Base-by-base conservation (phyloP, 2,888 invertebrate genomes). In the Phaonia tiefii region DNA sequence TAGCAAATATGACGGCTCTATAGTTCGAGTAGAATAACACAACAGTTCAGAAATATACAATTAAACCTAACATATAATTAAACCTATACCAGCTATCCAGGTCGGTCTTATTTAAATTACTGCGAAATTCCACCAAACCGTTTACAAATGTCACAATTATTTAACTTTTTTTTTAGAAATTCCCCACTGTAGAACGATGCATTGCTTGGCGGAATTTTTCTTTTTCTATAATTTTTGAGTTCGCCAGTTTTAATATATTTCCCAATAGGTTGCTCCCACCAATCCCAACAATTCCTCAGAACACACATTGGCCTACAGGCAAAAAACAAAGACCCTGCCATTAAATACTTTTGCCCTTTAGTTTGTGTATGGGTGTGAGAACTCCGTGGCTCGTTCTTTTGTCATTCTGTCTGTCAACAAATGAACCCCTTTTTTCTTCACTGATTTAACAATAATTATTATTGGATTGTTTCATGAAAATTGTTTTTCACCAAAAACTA, bases 371-470 rank as follows among this genome's bases (percentile, higher is more conserved):
- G 8, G 8, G 31, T 31, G 3, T 22, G 11, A 20, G 51, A 22
- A 10, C 10, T 20, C 51, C 1, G 17, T 5, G 49, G 17, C 51
- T n/a, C n/a, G n/a, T 49, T 39, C 42, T 26, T 77, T 39, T n/a
- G 39, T 65, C n/a, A n/a, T n/a, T n/a, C 8, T 58, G 74, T 39
- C 73, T 70, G 67, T 75, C 75, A 72, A 70, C 77, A 78, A 78
- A 81, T 78, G 75, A 78, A 81, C 78, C 78, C 79, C n/a, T n/a
- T 77, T 80, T 79, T 81, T 42, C 42, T 82, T 80, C 70, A 75
- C 83, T 83, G 85, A 84, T 85, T 83, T 82, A 83, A 85, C 83
- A 85, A 85, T 85, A 84, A 85, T 85, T 83, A 84, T 84, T 85
- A 85, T 84, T 85, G 84, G 80, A 84, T 85, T 85, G 82, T 83